These are phyloP conservation scores for Sceloporus tristichus DNA, from an alignment of 2,113 vertebrate genomes.

Conservation along the genomic window DNA sequence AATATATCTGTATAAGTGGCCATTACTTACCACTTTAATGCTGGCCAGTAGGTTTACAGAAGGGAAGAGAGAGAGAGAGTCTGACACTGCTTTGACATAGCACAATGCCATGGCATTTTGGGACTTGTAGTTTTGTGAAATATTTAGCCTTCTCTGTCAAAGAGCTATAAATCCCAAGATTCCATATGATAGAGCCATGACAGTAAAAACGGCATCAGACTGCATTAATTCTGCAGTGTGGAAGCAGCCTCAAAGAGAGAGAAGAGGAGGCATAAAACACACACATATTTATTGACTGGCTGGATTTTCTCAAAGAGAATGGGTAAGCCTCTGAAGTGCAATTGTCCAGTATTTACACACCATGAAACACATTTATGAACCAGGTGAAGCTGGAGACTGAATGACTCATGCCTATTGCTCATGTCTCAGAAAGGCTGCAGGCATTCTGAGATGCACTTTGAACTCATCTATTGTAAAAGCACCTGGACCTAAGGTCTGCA, in stretches of 20 bases:
- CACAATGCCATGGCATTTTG: no score
- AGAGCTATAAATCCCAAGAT: no score
- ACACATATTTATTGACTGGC: not conserved
- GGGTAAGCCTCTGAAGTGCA: slow-evolving; percentile 18
- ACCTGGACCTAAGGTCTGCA: slow-evolving; percentile 3
- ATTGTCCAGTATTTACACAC: not conserved
- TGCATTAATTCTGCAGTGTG: no score
- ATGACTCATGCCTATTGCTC: not conserved
- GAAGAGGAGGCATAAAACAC: no score
- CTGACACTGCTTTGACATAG: no score
- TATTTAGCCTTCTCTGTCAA: no score
- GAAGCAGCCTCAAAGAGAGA: no score
- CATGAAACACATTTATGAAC: not conserved
- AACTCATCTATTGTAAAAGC: slow-evolving; percentile 41
- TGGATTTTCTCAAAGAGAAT: slow-evolving; percentile 28
- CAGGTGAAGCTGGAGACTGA: slow-evolving; percentile 5
- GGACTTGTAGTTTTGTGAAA: no score
- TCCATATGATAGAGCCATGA: no score
- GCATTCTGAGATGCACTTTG: slow-evolving; percentile 15
- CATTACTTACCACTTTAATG: not conserved
- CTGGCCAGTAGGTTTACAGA: no score
- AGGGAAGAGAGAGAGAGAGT: no score
- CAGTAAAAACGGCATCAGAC: no score
- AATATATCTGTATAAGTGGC: not conserved
- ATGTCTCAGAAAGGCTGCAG: not conserved